Base-by-base conservation (phyloP, 1,140 invertebrate species). In the Ectropis grisescens region DNA sequence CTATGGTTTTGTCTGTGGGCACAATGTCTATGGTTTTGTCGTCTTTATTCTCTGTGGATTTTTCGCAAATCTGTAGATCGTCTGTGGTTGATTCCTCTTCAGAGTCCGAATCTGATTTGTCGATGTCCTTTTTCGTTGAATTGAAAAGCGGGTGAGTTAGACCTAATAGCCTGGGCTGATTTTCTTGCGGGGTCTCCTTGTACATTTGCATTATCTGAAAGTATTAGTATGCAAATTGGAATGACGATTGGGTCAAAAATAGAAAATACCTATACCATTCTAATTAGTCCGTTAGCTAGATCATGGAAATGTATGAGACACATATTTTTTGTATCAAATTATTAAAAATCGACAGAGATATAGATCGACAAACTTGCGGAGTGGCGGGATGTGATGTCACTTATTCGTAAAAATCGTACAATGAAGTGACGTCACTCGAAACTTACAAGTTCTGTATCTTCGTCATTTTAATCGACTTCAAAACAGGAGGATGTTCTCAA, bases 131-230 rank as follows among this genome's bases (percentile, higher is more conserved):
- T 3, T 43, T 54, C 7, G 32, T 43, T 1, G 59, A 47, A 2
- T 49, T 48, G 30, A 78, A 78, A n/a, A 78, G 29, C 1, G 70
- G 72, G 27, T 75, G 75, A 0, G 72, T 78, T 12, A 78, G 37
- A 3, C 66, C 70, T 28, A 78, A 43, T 13, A 78, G 60, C 37
- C 59, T 47, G 3, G 72, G 72, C 36, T 46, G 47, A 0, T 60
- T 41, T 1, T 28, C 13, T 28, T 53, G 31, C 11, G 48, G 29
- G 27, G 43, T 58, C 15, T 55, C 5, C 41, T 78, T 72, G 30
- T 70, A 78, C 1, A 51, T 24, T 19, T 58, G 42, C 68, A 78
- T 70, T 8, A 78, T 60, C 72, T 78, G 45, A 34, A 53, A 59
- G 15, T 23, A 33, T 22, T 38, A 7, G 11, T 25, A 29, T 15